phyloP scores from a whole-genome alignment of 1,140 invertebrate species.

The Calephelis virginiensis region DNA sequence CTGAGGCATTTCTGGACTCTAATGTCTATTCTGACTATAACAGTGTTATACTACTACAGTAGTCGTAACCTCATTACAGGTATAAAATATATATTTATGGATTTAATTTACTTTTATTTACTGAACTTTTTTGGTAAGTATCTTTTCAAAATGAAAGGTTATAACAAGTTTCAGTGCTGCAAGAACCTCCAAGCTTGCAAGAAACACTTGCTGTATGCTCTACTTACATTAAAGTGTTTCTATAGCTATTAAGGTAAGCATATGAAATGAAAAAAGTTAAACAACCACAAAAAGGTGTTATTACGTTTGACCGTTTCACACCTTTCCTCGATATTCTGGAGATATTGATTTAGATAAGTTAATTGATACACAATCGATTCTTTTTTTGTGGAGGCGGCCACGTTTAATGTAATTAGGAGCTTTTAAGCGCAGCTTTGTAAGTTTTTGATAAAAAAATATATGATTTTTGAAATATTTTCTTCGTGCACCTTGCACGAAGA shows the following conservation, averaged over 20 bases:
- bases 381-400: slow-evolving; percentile 39
- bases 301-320: slow-evolving; percentile 37
- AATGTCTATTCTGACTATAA: no score
- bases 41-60: no score
- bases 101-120: no score
- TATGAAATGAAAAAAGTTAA: slow-evolving; percentile 13
- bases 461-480: background rate
- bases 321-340: slow-evolving; percentile 34
- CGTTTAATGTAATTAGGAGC: slow-evolving; percentile 45
- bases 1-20: no score
- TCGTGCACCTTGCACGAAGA: background rate
- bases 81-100: no score
- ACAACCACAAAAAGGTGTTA: slow-evolving; percentile 17
- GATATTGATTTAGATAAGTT: slow-evolving; percentile 69
- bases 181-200: no score
- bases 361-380: slow-evolving; percentile 59
- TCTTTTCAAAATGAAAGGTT: no score
- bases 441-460: slow-evolving; percentile 31
- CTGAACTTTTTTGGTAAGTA: no score
- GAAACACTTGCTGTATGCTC: no score
- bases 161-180: no score
- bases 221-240: background rate
- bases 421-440: slow-evolving; percentile 35
- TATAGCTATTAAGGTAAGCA: background rate
- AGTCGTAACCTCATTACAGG: no score